Conservation (phyloP, 2,113 vertebrate genomes). For the Cynocephalus volans region DNA sequence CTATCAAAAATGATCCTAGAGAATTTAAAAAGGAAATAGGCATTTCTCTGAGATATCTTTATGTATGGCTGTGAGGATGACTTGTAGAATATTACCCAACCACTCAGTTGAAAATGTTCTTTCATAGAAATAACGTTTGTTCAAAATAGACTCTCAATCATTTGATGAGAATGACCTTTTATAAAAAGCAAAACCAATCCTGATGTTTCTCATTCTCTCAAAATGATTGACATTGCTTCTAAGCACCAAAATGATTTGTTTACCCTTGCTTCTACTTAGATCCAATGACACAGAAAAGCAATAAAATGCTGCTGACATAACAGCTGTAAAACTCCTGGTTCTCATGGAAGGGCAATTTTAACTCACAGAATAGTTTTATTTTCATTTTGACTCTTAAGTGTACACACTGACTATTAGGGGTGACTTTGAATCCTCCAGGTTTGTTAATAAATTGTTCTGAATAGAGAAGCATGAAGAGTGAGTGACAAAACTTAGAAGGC, state of each 20-base stretch:
- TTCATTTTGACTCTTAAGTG: constrained; percentile 23
- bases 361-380: constrained; percentile 30
- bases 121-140: constrained; percentile 53
- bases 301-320: constrained; percentile 1
- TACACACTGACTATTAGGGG: background rate
- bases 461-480: background rate
- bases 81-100: constrained; percentile 13
- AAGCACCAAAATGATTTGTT: constrained; percentile 2
- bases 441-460: constrained; percentile 45
- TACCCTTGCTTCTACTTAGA: constrained; percentile 6
- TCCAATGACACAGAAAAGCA: background rate
- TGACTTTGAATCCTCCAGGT: constrained; percentile 16
- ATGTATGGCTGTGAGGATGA: background rate
- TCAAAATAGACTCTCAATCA: constrained; percentile 36
- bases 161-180: constrained; percentile 37
- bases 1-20: constrained; percentile 22
- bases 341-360: background rate
- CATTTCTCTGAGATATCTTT: background rate
- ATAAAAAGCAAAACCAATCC: background rate
- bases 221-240: background rate
- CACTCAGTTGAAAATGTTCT: constrained; percentile 10
- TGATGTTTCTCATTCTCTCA: background rate
- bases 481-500: background rate
- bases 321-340: background rate
- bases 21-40: background rate